Percentiles rank a stretch among this genome's conserved stretches.
Conservation (phyloP, 1,140 invertebrate species). For the Globodera rostochiensis region DNA sequence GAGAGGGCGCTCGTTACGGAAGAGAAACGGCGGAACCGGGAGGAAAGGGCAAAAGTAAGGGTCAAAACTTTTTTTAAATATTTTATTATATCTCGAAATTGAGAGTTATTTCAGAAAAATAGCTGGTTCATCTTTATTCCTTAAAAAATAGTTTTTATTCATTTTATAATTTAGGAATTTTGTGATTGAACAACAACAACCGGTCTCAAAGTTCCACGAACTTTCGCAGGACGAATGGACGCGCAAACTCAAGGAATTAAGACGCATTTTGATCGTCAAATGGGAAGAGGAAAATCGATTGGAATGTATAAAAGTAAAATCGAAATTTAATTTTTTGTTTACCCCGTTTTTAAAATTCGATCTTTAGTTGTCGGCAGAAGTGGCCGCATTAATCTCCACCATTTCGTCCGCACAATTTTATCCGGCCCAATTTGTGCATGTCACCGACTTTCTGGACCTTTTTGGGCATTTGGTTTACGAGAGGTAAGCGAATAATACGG, state of each 20-base stretch:
- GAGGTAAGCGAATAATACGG: background rate
- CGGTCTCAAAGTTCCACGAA: constrained; percentile 32
- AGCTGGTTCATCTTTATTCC: no score
- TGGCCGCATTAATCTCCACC: constrained; percentile 83
- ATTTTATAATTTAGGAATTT: background rate
- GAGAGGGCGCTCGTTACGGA: background rate
- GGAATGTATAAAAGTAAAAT: constrained; percentile 45
- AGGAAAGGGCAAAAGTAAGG: background rate
- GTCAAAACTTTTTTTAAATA: background rate
- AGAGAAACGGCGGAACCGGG: background rate
- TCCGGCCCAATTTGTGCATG: constrained; percentile 93
- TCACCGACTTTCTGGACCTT: constrained; percentile 91
- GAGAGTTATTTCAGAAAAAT: background rate
- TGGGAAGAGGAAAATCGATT: constrained; percentile 47
- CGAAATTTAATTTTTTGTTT: constrained; percentile 11
- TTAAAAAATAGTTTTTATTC: no score
- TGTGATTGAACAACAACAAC: constrained; percentile 1
- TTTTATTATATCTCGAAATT: background rate
- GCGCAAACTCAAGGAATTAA: constrained; percentile 39
- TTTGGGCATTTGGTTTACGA: constrained; percentile 83
- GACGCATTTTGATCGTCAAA: constrained; percentile 20
- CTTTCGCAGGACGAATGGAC: constrained; percentile 40
- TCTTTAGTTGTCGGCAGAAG: constrained; percentile 45
- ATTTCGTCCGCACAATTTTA: constrained; percentile 86
- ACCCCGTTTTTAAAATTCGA: background rate